phyloP scores from a whole-genome alignment of 2,888 invertebrate species.

The Torymus tubicola region DNA sequence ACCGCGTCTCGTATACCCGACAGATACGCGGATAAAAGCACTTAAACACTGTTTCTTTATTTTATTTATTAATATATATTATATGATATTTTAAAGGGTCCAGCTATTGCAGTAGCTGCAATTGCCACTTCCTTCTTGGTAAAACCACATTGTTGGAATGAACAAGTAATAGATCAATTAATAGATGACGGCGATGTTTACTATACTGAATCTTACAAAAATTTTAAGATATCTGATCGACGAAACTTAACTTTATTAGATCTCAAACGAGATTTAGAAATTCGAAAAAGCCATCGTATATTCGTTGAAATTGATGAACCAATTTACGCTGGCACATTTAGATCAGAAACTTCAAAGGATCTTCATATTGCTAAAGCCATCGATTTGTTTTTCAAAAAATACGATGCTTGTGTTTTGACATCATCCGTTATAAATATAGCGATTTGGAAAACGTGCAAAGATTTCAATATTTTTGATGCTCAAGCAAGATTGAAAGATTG shows the following conservation, averaged over 20 bases:
- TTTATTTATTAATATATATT: not conserved
- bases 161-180: conserved; percentile 70
- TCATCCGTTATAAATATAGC: conserved; percentile 69
- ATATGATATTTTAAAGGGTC: conserved; percentile 64
- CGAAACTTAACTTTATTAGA: conserved; percentile 65
- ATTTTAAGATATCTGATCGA: conserved; percentile 65
- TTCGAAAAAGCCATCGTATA: conserved; percentile 66
- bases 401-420: conserved; percentile 67
- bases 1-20: too few relatives aligned
- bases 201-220: conserved; percentile 69
- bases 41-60: not conserved
- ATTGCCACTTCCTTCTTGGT: conserved; percentile 68
- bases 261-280: conserved; percentile 62
- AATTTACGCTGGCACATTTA: conserved; percentile 69
- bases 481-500: conserved; percentile 67
- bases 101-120: conserved; percentile 71
- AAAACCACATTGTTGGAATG: conserved; percentile 70
- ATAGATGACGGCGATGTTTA: conserved; percentile 72
- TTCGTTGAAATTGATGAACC: conserved; percentile 68
- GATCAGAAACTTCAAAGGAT: conserved; percentile 68
- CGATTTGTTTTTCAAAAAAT: conserved; percentile 67
- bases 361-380: conserved; percentile 69
- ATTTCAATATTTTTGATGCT: conserved; percentile 70
- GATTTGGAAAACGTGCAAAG: conserved; percentile 67
- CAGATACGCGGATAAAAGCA: too few relatives aligned